Percentiles rank a stretch among this genome's conserved stretches.
Conservation (phyloP, 2,888 invertebrate species). For the Drosophila multiciliata region DNA sequence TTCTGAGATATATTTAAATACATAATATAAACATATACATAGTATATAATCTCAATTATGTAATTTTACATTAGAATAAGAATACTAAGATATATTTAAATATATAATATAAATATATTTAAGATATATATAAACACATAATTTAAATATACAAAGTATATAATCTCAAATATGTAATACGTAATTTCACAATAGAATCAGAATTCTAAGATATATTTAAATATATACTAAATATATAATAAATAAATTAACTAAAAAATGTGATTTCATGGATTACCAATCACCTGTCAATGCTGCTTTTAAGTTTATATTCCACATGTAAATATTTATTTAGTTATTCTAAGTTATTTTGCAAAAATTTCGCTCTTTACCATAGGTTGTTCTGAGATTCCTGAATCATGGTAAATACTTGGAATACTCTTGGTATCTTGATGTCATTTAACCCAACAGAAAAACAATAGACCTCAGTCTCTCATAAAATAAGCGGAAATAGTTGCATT, state of each 20-base stretch:
- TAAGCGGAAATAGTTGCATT: constrained; percentile 10
- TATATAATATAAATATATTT: background rate
- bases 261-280: background rate
- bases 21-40: too few relatives aligned
- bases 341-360: background rate
- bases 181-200: background rate
- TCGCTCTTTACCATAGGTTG: background rate
- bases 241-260: background rate
- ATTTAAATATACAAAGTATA: too few relatives aligned
- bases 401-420: background rate
- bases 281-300: background rate
- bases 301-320: background rate
- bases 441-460: too few relatives aligned
- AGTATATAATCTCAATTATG: background rate
- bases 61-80: too few relatives aligned
- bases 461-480: background rate
- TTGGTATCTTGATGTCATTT: background rate
- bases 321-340: background rate
- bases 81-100: background rate
- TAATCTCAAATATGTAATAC: background rate
- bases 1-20: background rate
- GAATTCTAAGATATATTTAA: background rate
- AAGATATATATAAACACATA: too few relatives aligned
- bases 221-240: background rate
- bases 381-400: background rate